Evolutionary conservation across 1,140 invertebrate genomes (phyloP).

Genomic region (Cotesia vestalis): DNA sequence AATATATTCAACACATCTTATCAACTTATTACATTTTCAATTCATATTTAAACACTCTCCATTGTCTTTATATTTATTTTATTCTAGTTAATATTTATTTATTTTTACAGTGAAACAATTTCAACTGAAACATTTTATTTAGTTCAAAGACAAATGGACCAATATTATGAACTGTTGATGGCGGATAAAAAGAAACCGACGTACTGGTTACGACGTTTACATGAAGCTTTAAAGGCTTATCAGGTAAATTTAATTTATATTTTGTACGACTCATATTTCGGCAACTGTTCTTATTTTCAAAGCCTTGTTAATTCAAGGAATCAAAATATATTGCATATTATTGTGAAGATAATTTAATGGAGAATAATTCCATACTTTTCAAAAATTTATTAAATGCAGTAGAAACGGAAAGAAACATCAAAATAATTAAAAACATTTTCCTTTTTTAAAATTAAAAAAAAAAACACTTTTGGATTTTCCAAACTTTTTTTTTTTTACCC

Average conservation of each 20-base stretch:
- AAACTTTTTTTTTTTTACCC: too few relatives aligned
- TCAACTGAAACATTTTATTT: conserved; percentile 91
- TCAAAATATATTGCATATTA: too few relatives aligned
- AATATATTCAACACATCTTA: conserved; percentile 35
- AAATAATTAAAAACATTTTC: too few relatives aligned
- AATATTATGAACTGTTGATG: conserved; percentile 86
- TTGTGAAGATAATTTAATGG: too few relatives aligned
- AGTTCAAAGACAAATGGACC: conserved; percentile 90
- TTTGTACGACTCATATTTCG: too few relatives aligned
- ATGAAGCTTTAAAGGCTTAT: conserved; percentile 79
- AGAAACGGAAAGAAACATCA: too few relatives aligned
- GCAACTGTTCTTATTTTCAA: too few relatives aligned
- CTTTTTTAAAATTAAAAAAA: too few relatives aligned
- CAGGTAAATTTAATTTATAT: conserved; percentile 62
- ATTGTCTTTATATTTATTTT: conserved; percentile 39
- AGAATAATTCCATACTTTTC: too few relatives aligned
- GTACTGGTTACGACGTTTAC: conserved; percentile 85
- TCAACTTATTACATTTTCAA: conserved; percentile 29
- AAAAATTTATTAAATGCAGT: too few relatives aligned
- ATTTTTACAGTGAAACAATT: conserved; percentile 81
- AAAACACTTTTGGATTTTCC: too few relatives aligned
- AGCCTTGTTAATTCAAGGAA: too few relatives aligned
- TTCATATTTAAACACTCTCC: conserved; percentile 13
- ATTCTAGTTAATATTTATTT: conserved; percentile 41
- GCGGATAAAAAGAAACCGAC: conserved; percentile 87